phyloP scores from a whole-genome alignment of 2,797 vertebrate genomes.

The Sphenopsis melanotis region DNA sequence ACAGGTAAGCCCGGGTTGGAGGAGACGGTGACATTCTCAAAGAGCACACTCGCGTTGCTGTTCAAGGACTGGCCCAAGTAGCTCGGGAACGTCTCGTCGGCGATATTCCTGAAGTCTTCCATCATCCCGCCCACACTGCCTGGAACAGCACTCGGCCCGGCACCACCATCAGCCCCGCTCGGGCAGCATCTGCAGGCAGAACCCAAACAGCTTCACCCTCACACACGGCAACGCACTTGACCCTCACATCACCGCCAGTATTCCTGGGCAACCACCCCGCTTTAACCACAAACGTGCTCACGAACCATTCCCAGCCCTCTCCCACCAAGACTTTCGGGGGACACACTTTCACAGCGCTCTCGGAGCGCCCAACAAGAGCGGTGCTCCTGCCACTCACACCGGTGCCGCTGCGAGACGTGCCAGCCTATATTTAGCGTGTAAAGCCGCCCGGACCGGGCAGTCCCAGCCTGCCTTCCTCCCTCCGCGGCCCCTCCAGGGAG shows the following conservation, averaged over 20 bases:
- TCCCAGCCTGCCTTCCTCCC: neutral
- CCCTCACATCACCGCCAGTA: rapidly evolving
- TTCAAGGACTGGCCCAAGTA: conserved; percentile 79
- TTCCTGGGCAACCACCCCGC: rapidly evolving
- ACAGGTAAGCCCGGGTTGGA: conserved; percentile 90
- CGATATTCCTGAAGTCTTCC: conserved; percentile 84
- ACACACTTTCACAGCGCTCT: neutral
- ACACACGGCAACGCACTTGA: neutral
- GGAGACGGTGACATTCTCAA: conserved; percentile 85
- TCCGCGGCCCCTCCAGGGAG: neutral
- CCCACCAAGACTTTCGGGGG: rapidly evolving
- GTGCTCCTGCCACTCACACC: neutral
- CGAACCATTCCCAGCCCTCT: too few relatives aligned
- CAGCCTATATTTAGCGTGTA: conserved; percentile 35
- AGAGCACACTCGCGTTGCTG: conserved; percentile 69
- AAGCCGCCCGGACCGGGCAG: neutral
- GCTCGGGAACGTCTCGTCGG: conserved; percentile 90
- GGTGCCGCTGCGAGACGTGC: neutral
- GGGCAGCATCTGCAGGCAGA: conserved; percentile 18
- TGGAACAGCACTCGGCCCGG: neutral
- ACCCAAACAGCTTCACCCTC: neutral
- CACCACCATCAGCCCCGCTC: neutral
- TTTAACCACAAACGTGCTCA: rapidly evolving
- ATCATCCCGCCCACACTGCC: conserved; percentile 68
- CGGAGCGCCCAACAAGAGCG: neutral